These are phyloP conservation scores for Ooceraea biroi DNA, from an alignment of 1,140 invertebrate genomes.

Conservation along the genomic window DNA sequence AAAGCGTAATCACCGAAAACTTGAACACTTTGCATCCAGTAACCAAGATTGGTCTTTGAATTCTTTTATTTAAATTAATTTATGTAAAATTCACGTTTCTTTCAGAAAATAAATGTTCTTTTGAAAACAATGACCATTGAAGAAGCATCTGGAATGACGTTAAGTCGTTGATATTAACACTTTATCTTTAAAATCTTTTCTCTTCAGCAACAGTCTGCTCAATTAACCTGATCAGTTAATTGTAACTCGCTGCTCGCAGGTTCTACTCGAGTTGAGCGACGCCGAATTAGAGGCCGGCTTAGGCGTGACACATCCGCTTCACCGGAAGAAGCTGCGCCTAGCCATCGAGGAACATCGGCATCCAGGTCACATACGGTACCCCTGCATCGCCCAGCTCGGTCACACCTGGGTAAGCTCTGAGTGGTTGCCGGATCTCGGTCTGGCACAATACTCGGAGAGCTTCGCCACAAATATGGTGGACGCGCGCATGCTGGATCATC, in stretches of 20 bases:
- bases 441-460: slow-evolving; percentile 94
- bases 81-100: too few species aligned
- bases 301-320: slow-evolving; percentile 95
- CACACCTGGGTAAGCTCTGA: slow-evolving; percentile 97
- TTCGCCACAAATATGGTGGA: slow-evolving; percentile 97
- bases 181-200: not conserved
- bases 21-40: too few species aligned
- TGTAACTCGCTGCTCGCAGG: slow-evolving; percentile 86
- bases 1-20: too few species aligned
- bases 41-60: too few species aligned
- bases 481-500: slow-evolving; percentile 95
- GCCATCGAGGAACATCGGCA: slow-evolving; percentile 97
- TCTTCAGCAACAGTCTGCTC: not conserved
- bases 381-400: slow-evolving; percentile 93
- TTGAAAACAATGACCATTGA: too few species aligned
- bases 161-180: too few species aligned
- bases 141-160: too few species aligned
- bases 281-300: slow-evolving; percentile 95
- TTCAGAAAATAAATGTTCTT: too few species aligned
- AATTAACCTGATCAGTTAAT: not conserved
- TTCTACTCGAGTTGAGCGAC: slow-evolving; percentile 95
- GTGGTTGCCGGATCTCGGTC: slow-evolving; percentile 95
- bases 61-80: too few species aligned
- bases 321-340: slow-evolving; percentile 96
- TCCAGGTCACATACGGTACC: slow-evolving; percentile 94